Base-by-base conservation (phyloP, 2,113 vertebrate species). In the Leucopsar rothschildi region DNA sequence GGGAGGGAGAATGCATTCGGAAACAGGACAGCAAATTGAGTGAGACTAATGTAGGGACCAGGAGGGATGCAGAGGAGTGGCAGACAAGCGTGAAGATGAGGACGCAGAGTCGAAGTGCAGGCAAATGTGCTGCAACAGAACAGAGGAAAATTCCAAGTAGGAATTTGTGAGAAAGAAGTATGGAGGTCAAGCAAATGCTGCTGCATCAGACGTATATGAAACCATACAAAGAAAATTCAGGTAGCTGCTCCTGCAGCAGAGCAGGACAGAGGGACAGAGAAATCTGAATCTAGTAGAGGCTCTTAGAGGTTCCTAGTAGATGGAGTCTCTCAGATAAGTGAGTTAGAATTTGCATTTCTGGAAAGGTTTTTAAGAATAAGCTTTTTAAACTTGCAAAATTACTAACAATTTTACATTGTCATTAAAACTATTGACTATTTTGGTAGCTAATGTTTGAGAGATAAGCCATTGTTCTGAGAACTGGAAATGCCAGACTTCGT, bases 21-120 rank as follows among this genome's bases (percentile, higher is more conserved):
- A 86, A 90, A 92, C 13, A 0, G 85, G 85, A 92, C 49, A 86
- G 72, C 55, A 97, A 96, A 97, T 95, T 96, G 94, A 86, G 90
- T 95, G 92, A 94, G 87, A 95, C 90, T 95, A 95, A 95, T 97
- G 75, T 52, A 82, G n/a, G 40, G 87, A 88, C 64, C 82, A 91
- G 71, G 47, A 97, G 59, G 50, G 78, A 95, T 35, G 87, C 82
- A 95, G 75, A 87, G 40, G 73, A 87, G 35, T 29, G 45, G 55
- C 75, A 92, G 66, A 85, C 42, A 86, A 85, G 90, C 5, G 0
- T 87, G 75, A 95, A 95, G 84, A 90, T 57, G 85, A 80, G 81
- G 78, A 73, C 0, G 0, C 0, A 0, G 71, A 86, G 56, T 76
- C 81, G 91, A 55, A 95, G 79, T 56, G 59, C 73, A 90, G 55